Evolutionary conservation across 92 coral and sea anemone species (phyloP).

Genomic region (Porites divaricata): DNA sequence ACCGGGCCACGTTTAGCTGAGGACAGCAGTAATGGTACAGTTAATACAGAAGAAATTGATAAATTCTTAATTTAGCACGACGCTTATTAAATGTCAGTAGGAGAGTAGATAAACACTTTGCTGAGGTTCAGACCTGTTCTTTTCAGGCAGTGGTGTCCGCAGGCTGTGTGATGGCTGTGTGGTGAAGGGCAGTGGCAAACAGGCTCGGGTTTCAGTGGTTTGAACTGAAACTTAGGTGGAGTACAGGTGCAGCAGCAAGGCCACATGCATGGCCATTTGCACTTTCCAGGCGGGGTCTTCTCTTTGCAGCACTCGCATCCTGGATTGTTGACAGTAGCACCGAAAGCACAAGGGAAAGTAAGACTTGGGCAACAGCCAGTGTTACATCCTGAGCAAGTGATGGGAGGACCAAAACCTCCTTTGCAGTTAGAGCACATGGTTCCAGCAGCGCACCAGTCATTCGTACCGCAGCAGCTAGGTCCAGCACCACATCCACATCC

Average conservation of each 20-base stretch:
- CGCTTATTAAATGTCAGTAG: background rate
- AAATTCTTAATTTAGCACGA: too few species aligned
- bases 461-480: constrained; percentile 51
- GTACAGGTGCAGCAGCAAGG: constrained; percentile 96
- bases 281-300: constrained; percentile 88
- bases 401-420: constrained; percentile 84
- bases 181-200: constrained; percentile 86
- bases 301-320: constrained; percentile 86
- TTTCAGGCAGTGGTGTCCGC: constrained; percentile 54
- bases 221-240: constrained; percentile 87
- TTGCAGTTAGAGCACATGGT: constrained; percentile 85
- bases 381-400: constrained; percentile 81
- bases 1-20: constrained; percentile 45
- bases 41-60: too few species aligned
- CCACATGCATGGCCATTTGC: constrained; percentile 99
- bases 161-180: constrained; percentile 65
- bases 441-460: constrained; percentile 70
- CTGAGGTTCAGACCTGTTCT: constrained; percentile 3
- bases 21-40: background rate
- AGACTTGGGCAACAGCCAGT: constrained; percentile 87
- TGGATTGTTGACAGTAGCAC: constrained; percentile 86
- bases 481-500: constrained; percentile 56
- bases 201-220: constrained; percentile 89
- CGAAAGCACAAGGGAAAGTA: constrained; percentile 81
- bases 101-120: background rate